These are phyloP conservation scores for Neopipo cinnamomea DNA, from an alignment of 2,113 vertebrate species.

Conservation along the genomic window DNA sequence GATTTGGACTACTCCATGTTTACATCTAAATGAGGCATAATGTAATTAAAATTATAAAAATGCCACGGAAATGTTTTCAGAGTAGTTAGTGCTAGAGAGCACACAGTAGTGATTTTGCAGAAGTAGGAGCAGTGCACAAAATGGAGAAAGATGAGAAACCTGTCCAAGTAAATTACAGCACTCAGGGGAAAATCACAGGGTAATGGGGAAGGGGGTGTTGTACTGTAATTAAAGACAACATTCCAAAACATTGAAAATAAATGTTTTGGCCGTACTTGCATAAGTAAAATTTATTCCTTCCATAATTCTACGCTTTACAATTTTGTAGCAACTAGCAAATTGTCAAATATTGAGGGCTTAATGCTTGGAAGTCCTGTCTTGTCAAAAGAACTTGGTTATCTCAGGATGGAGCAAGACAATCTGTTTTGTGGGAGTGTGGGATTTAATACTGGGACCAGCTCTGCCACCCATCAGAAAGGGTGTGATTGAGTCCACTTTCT, in stretches of 20 bases:
- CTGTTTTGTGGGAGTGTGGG: not conserved
- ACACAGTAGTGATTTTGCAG: not conserved
- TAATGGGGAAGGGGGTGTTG: not conserved
- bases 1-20: not conserved
- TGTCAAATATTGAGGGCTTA: not conserved
- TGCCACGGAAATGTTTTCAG: not conserved
- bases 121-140: not conserved
- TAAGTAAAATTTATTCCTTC: not conserved
- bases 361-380: not conserved
- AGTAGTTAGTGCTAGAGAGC: not conserved
- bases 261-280: not conserved
- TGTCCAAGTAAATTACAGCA: not conserved
- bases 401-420: not conserved
- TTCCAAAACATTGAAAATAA: not conserved
- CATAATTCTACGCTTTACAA: not conserved
- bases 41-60: not conserved
- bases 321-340: not conserved
- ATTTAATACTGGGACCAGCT: not conserved
- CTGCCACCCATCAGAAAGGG: not conserved
- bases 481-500: not conserved
- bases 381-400: not conserved
- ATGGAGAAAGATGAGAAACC: not conserved
- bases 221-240: not conserved
- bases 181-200: not conserved
- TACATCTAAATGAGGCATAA: not conserved